A percentile compares a stretch with the other conserved stretches of the same genome.
phyloP scores from a whole-genome alignment of 2,797 vertebrate species.

The Anomalospiza imberbis region DNA sequence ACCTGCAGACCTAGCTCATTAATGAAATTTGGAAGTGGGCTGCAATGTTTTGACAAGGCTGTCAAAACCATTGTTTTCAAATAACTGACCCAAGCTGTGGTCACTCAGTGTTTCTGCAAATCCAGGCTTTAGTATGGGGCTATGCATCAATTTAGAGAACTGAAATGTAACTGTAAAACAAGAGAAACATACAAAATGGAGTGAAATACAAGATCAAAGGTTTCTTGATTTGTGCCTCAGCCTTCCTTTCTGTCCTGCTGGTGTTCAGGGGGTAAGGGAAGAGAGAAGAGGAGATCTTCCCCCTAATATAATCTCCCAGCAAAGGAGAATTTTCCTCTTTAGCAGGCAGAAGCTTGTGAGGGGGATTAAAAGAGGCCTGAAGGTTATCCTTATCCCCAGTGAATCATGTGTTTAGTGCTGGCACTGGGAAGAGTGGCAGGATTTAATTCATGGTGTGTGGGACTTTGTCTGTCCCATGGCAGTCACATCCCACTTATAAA shows the following conservation, averaged over 20 bases:
- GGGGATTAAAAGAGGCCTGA: neutral
- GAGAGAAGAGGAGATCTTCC: neutral
- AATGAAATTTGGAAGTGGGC: neutral
- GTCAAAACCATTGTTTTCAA: neutral
- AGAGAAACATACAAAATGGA: neutral
- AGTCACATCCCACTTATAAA: neutral
- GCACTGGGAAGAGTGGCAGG: neutral
- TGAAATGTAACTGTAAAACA: neutral
- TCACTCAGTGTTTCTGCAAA: neutral
- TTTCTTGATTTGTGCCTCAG: neutral
- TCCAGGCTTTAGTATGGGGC: neutral
- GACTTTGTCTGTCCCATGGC: neutral
- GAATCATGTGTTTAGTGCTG: neutral
- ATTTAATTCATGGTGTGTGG: neutral
- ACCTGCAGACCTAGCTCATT: neutral
- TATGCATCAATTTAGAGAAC: neutral
- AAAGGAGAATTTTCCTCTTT: neutral
- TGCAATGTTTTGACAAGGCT: neutral
- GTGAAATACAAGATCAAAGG: neutral
- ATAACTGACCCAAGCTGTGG: neutral
- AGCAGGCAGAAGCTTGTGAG: neutral
- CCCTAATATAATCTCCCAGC: neutral
- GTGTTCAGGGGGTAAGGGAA: neutral
- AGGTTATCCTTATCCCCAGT: neutral
- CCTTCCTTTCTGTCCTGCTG: neutral